Evolutionary conservation across 2,888 invertebrate species (phyloP), one percentile per base, ranked within the genome.

Genomic region (Cephus spinipes): DNA sequence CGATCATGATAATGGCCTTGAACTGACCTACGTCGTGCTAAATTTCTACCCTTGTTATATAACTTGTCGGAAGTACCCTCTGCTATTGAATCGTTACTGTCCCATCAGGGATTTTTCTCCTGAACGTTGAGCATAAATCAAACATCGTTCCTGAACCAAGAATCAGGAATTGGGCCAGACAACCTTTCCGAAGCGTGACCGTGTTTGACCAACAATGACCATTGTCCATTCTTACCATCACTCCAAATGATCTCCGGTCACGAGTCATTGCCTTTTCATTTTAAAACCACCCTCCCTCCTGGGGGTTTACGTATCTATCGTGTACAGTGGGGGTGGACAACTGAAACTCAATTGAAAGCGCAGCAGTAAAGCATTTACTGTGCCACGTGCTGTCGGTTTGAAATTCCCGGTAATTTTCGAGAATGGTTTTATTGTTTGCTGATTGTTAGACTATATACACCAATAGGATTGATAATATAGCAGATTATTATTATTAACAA

Each of bases 181-280:
- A 55, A 23, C 9, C 55, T 55, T 55, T 15, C 55, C 85, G 85
- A 86, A 85, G 89, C 88, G 89, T 88, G 87, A 88, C 88, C 88
- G 88, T 90, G 90, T 90, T 55, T 86, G 89, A 88, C 86, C 90
- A 90, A 90, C 90, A 90, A 90, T 90, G 87, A 88, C 86, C 86
- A 87, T 89, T 89, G 88, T 87, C 84, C 86, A 79, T 82, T 83
- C 79, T 82, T 69, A 79, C 83, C 85, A 82, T 86, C 87, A 87
- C 87, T 89, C 87, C 84, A 89, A 90, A 90, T 89, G 88, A 90
- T 90, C 88, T 87, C 87, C 90, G 88, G 90, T 91, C 90, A 90
- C 90, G 89, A 90, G 90, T 90, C 91, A 90, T 91, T 91, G 89
- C 88, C 88, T 90, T 90, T 89, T 90, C 90, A 89, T 89, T 90